Evolutionary conservation across 2,113 vertebrate genomes (phyloP), one percentile per base, ranked within the genome.

Genomic region (Sciurus niger): DNA sequence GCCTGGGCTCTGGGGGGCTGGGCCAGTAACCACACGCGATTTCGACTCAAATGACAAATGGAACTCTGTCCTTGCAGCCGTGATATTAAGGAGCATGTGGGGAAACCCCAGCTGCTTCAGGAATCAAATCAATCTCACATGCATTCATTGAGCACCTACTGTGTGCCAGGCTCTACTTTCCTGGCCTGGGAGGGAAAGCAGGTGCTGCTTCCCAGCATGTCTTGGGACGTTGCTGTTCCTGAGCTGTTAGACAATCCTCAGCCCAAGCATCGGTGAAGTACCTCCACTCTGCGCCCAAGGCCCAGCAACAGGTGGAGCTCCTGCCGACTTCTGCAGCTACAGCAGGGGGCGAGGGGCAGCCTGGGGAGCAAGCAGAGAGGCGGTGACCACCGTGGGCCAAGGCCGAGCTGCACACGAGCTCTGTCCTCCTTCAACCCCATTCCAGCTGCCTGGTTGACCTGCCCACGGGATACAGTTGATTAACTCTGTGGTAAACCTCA

Each of bases 311-410:
- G 53, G 55, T 40, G 73, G 13, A 58, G 25, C 4, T 9, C 43
- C 0, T 14, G 18, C 24, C 4, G 2, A 7, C 65, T 28, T 72
- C 12, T 10, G 34, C 8, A 14, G 73, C 48, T 63, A 40, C 40
- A 40, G 32, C 82, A 37, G 16, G 32, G 82, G 32, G 46, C 6
- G 46, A 58, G 3, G 55, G 48, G 32, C 67, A 16, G 48, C 18
- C 40, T 4, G 46, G 46, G 37, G 12, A 8, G 30, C 46, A 3
- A n/a, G 24, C 2, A 2, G 77, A 43, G 48, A n/a, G 40, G 40
- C 9, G 43, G 48, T 17, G 16, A 4, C 2, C 53, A 20, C 3
- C 16, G n/a, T 2, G 3, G 65, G 65, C 13, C 4, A 2, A 9
- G 53, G 53, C 8, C 7, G 32, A 18, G 37, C 24, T 6, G 4